Base-by-base conservation (phyloP, 1,140 invertebrate species). In the Scaptomyza hsui region DNA sequence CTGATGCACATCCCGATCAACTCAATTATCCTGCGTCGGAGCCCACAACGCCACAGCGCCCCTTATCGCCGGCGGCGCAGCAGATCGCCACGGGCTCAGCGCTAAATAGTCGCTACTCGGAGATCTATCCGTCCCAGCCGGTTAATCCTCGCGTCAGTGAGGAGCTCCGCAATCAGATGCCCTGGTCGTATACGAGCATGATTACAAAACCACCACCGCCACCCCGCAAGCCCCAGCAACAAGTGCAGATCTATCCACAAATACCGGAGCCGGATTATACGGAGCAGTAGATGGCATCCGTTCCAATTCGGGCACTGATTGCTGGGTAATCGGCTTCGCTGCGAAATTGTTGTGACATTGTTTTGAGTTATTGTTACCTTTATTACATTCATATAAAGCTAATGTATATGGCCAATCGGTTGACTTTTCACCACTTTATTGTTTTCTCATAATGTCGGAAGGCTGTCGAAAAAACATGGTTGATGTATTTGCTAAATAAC, bases 111-210 rank as follows among this genome's bases (percentile, higher is more conserved):
- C 89, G 89, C 21, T 90, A 90, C 37, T 83, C 82, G 42, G 82
- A 88, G 13, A 76, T 75, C 2, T 75, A 76, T 39, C 82, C 81
- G 5, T 45, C 71, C 5, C 72, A 45, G 9, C 82, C 62, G 4
- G 42, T 26, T 1, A 80, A 90, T 70, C 75, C 78, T 0, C 82
- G 86, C 0, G 68, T 91, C 6, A 90, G 76, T 35, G 88, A 89
- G 37, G 90, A 91, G 61, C 57, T 91, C 45, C 75, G 90, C 49
- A 86, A 91, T 26, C 90, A 91, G 57, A 79, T 91, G 67, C 90
- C 90, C 1, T 91, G 90, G 90, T 90, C 90, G 1, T 91, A 91
- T 29, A 90, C 89, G 1, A 78, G 72, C 56, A 86, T 90, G 70
- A 56, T 75, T 19, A 78, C 69, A 10, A 90, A 90, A 32, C 89